phyloP scores from a whole-genome alignment of 2,888 invertebrate genomes.

The Pristionchus maxplancki region DNA sequence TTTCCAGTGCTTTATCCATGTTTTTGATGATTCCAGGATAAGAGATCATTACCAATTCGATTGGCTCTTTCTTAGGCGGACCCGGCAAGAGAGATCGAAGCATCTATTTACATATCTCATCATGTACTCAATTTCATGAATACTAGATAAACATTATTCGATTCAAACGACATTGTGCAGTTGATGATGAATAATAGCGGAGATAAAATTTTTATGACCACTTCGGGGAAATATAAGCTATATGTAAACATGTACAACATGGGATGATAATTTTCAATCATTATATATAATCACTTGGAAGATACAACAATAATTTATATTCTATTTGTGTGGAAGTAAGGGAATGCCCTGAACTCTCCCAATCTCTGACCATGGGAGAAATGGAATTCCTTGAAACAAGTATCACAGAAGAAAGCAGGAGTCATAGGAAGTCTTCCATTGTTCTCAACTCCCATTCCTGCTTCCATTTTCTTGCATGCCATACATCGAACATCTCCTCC shows the following conservation, averaged over 20 bases:
- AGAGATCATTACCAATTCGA: slow-evolving; percentile 67
- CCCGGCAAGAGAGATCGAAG: slow-evolving; percentile 39
- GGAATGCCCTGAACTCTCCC: slow-evolving; percentile 60
- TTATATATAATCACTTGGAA: neutral
- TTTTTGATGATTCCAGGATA: slow-evolving; percentile 76
- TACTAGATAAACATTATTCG: neutral
- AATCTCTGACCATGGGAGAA: slow-evolving; percentile 60
- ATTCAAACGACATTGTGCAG: neutral
- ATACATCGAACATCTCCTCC: slow-evolving; percentile 61
- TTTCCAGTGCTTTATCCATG: slow-evolving; percentile 70
- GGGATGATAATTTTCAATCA: neutral
- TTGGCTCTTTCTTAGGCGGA: slow-evolving; percentile 21
- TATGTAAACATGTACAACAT: neutral
- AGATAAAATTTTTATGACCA: neutral
- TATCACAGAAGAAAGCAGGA: slow-evolving; percentile 70
- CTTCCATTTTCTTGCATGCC: slow-evolving; percentile 64
- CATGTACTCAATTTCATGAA: neutral
- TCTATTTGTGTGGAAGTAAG: slow-evolving; percentile 56
- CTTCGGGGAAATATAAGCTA: neutral
- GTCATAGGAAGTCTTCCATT: slow-evolving; percentile 71
- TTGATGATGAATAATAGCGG: neutral
- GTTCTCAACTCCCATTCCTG: slow-evolving; percentile 72
- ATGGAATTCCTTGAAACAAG: slow-evolving; percentile 67
- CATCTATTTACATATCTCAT: slow-evolving; percentile 18
- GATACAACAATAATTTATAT: neutral